Evolutionary conservation across 2,797 vertebrate species (phyloP).

Genomic region (Holocentrus rufus): DNA sequence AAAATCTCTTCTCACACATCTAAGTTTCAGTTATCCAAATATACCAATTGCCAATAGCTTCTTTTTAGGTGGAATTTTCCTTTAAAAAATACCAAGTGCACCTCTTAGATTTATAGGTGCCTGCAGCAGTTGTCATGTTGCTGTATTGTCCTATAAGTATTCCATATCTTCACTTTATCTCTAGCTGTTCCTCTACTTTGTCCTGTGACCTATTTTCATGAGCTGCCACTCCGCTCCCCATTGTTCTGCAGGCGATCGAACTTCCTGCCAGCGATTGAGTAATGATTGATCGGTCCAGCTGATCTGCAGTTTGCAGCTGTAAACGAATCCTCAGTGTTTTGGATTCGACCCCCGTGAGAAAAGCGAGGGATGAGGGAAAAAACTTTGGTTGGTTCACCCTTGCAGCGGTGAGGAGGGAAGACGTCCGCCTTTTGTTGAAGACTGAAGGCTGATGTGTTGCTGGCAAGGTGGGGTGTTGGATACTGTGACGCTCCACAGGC

Average conservation of each 20-base stretch:
- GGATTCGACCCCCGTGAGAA: constrained; percentile 60
- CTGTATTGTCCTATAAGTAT: not conserved
- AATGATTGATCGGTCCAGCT: constrained; percentile 26
- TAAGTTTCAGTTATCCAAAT: too few species aligned
- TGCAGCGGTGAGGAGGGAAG: too few species aligned
- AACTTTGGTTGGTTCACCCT: too few species aligned
- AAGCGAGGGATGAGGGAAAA: constrained; percentile 39
- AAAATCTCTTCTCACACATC: too few species aligned
- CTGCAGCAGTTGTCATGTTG: constrained; percentile 17
- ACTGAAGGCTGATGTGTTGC: constrained; percentile 36
- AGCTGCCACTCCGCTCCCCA: constrained; percentile 1
- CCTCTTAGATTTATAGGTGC: not conserved
- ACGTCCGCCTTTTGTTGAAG: constrained; percentile 37
- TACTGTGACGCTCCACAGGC: constrained; percentile 11
- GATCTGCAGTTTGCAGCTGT: constrained; percentile 37
- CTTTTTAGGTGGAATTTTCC: constrained; percentile 8
- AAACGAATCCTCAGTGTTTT: constrained; percentile 39
- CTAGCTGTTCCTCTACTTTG: constrained; percentile 1
- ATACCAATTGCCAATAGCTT: too few species aligned
- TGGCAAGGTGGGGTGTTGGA: not conserved
- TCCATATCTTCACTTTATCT: constrained; percentile 4
- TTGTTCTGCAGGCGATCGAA: constrained; percentile 8
- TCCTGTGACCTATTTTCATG: constrained; percentile 15
- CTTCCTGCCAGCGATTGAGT: constrained; percentile 28
- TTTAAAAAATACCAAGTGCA: constrained; percentile 2